Evolutionary conservation across 2,797 vertebrate genomes (phyloP).

Genomic region (Notoglanidium macrostoma): DNA sequence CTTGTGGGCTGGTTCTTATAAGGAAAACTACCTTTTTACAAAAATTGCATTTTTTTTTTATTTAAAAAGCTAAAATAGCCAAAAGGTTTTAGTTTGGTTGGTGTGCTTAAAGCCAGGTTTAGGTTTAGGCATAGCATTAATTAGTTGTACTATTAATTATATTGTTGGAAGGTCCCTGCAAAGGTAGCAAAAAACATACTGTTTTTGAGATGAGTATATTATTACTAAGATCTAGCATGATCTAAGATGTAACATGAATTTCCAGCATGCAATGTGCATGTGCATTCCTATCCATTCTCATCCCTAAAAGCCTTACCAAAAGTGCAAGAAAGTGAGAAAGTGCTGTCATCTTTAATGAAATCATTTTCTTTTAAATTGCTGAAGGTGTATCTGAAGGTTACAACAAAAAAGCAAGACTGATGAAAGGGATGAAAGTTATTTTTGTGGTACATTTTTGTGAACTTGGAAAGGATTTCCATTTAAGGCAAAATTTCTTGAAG

Average conservation of each 20-base stretch:
- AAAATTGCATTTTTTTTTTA: too few species aligned
- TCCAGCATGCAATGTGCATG: background rate
- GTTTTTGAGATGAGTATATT: background rate
- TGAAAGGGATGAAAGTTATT: background rate
- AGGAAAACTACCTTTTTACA: too few species aligned
- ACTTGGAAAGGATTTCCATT: background rate
- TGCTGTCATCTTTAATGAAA: slow-evolving; percentile 10
- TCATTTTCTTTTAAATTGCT: background rate
- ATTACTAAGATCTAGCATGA: too few species aligned
- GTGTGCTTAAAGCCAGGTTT: too few species aligned
- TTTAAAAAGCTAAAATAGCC: too few species aligned
- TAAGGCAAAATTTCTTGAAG: background rate
- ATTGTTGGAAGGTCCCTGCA: too few species aligned
- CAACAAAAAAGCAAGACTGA: slow-evolving; percentile 18
- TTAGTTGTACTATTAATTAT: too few species aligned
- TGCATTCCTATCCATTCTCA: background rate
- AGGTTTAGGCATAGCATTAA: too few species aligned
- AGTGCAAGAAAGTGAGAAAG: background rate
- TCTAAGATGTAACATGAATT: background rate
- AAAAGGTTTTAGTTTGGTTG: too few species aligned
- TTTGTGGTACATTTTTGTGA: background rate
- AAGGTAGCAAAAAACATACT: background rate
- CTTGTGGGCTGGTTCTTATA: too few species aligned
- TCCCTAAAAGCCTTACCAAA: background rate
- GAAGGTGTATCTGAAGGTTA: slow-evolving; percentile 7